phyloP scores from a whole-genome alignment of 2,888 invertebrate species.

The Chrysomela aeneicollis region DNA sequence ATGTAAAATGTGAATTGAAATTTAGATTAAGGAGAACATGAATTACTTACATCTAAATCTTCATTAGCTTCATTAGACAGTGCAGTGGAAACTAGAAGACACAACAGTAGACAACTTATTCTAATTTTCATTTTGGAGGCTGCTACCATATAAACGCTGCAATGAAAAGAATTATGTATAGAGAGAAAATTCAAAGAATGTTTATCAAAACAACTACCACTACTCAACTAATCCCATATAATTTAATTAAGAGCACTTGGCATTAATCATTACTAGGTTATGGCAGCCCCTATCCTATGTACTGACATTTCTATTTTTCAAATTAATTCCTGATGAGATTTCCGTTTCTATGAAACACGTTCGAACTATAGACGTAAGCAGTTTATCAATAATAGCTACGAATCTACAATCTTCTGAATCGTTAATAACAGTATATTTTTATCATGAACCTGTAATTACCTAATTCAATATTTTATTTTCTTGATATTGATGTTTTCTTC shows the following conservation, averaged over 20 bases:
- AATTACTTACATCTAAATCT: conserved; percentile 15
- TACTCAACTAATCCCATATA: not conserved
- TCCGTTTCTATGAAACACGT: too few relatives aligned
- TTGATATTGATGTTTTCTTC: too few relatives aligned
- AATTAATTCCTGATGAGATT: not conserved
- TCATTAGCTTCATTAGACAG: conserved; percentile 26
- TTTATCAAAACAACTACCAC: not conserved
- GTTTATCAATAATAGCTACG: too few relatives aligned
- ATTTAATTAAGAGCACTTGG: not conserved
- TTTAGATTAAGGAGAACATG: too few relatives aligned
- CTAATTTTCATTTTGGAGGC: conserved; percentile 31
- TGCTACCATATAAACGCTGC: conserved; percentile 30
- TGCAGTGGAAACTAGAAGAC: conserved; percentile 26
- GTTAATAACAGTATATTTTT: too few relatives aligned
- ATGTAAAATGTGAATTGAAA: too few relatives aligned
- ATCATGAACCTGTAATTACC: too few relatives aligned
- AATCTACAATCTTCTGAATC: too few relatives aligned
- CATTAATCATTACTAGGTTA: not conserved
- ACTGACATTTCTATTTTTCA: not conserved
- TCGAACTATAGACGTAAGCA: too few relatives aligned
- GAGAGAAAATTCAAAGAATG: not conserved
- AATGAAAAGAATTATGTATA: conserved; percentile 22
- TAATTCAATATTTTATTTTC: too few relatives aligned
- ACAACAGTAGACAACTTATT: conserved; percentile 24
- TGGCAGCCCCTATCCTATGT: not conserved